Evolutionary conservation across 2,888 invertebrate species (phyloP), one percentile per base, ranked within the genome.

Genomic region (Apodemia duryi): DNA sequence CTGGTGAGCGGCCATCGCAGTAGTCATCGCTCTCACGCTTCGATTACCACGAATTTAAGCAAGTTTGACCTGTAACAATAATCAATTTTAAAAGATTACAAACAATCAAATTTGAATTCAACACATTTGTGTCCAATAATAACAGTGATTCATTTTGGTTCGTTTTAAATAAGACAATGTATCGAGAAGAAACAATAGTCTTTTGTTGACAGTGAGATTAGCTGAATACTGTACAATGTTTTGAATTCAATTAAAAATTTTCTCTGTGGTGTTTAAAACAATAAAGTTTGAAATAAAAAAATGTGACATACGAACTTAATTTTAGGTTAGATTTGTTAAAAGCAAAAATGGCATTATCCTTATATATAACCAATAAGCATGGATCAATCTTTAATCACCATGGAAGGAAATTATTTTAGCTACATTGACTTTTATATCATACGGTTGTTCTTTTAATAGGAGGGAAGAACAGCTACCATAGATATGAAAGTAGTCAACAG

Each of bases 1-100:
- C 77, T 92, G 93, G 78, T 92, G 92, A 70, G 92, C 91, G 73
- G 92, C 92, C 91, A 93, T 92, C 81, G 93, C 87, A 86, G 93
- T 88, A 92, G 93, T 93, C 92, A 92, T 92, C 81, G 90, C 92
- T 89, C 76, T 81, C 81, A 82, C 83, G 82, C 85, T 82, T 84
- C 80, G 80, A 77, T 80, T 78, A 75, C 74, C 79, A 76, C 80
- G 79, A 82, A 81, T 80, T 82, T 81, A 85, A 83, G 80, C 82
- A 82, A 85, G 85, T 81, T 88, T 87, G 80, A 77, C 82, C 91
- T 91, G 84, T 52, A 71, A 75, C 74, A 76, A 77, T 68, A 68
- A 46, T 43, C 43, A 43, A 72, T 70, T 71, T 72, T 73, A 67
- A 70, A 71, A 72, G 77, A 80, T 83, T 78, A 83, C 81, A 88